These are phyloP conservation scores for Tipula confusa DNA, from an alignment of 2,888 invertebrate genomes.

Conservation along the genomic window DNA sequence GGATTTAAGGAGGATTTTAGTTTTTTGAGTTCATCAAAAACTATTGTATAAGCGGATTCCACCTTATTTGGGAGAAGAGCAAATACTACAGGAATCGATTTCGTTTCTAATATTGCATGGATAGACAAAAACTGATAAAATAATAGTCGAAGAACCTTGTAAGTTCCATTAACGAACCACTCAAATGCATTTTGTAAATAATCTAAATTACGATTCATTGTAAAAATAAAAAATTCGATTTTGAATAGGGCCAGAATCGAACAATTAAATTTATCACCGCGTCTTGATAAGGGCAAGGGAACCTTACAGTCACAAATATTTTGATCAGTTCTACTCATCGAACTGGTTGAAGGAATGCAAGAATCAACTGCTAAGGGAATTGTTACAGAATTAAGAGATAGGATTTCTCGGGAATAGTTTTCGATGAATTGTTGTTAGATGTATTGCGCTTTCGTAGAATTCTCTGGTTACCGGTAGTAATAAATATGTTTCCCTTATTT, in stretches of 20 bases:
- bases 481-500: no score
- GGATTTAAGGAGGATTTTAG: not conserved
- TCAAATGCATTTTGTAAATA: not conserved
- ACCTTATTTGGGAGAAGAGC: conserved; percentile 4
- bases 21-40: not conserved
- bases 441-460: no score
- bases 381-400: not conserved
- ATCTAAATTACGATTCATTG: not conserved
- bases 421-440: no score
- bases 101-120: not conserved
- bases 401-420: no score
- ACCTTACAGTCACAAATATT: not conserved
- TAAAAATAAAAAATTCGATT: not conserved
- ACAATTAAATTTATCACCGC: not conserved
- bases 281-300: not conserved
- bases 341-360: not conserved
- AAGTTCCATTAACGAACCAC: not conserved
- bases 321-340: not conserved
- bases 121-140: not conserved
- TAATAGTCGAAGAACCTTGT: not conserved
- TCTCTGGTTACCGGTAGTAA: no score
- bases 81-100: conserved; percentile 15
- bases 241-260: not conserved
- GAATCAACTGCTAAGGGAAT: not conserved
- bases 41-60: not conserved